These are phyloP conservation scores for Aphidoletes aphidimyza DNA, from an alignment of 2,888 invertebrate species.

Conservation along the genomic window DNA sequence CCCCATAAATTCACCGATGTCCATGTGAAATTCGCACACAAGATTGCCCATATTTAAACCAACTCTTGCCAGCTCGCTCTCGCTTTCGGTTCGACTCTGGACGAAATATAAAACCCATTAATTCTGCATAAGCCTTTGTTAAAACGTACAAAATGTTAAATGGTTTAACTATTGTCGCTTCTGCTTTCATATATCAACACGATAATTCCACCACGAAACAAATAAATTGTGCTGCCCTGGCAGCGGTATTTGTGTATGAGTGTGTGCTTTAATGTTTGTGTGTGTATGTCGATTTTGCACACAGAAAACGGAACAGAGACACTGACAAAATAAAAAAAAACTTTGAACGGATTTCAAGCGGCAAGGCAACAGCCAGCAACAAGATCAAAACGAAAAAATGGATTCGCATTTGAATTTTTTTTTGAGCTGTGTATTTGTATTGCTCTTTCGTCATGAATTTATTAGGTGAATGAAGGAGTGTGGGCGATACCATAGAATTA, in stretches of 20 bases:
- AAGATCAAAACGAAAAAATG: background rate
- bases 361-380: background rate
- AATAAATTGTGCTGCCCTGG: constrained; percentile 41
- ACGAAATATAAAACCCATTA: constrained; percentile 49
- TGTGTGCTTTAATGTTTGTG: constrained; percentile 24
- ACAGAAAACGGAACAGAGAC: no score
- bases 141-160: constrained; percentile 51
- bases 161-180: constrained; percentile 51
- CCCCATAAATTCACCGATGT: background rate
- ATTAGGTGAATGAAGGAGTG: constrained; percentile 31
- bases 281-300: constrained; percentile 35
- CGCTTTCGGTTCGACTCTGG: background rate
- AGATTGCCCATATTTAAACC: constrained; percentile 12
- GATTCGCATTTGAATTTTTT: constrained; percentile 42
- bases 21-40: constrained; percentile 28
- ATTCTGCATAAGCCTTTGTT: constrained; percentile 49
- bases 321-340: no score
- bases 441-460: constrained; percentile 45
- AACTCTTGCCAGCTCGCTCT: no score
- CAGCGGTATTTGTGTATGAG: constrained; percentile 28
- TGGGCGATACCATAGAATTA: no score
- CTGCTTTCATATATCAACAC: constrained; percentile 51
- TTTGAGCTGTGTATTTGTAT: background rate
- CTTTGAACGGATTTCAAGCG: no score
- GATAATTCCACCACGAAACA: constrained; percentile 51